Evolutionary conservation across 1,140 invertebrate genomes (phyloP).

Genomic region (Drosophila pectinifera): DNA sequence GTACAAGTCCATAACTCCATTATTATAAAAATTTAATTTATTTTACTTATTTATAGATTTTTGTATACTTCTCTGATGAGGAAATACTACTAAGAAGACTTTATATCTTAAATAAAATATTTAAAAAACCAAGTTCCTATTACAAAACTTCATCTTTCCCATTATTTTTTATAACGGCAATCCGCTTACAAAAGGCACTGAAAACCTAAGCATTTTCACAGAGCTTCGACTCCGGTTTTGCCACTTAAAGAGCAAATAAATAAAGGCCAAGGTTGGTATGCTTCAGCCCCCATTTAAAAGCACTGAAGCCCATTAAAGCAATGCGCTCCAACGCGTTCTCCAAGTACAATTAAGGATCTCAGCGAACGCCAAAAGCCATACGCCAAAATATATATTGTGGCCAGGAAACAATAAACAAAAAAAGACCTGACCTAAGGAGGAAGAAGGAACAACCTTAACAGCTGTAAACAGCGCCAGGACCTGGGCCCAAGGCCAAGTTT

Average conservation of each 20-base stretch:
- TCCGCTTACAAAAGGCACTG: conserved; percentile 51
- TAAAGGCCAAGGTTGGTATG: conserved; percentile 60
- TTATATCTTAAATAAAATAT: too few relatives aligned
- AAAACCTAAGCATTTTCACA: conserved; percentile 12
- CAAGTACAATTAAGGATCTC: conserved; percentile 69
- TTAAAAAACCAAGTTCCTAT: neutral
- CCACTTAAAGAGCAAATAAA: conserved; percentile 61
- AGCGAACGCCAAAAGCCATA: conserved; percentile 64
- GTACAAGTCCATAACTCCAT: too few relatives aligned
- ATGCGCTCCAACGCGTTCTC: conserved; percentile 52
- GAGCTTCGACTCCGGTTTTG: conserved; percentile 7
- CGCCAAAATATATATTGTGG: conserved; percentile 53
- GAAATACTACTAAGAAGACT: too few relatives aligned
- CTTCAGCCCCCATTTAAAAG: conserved; percentile 38
- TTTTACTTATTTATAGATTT: too few relatives aligned
- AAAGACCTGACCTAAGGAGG: conserved; percentile 17
- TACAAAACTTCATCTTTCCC: neutral
- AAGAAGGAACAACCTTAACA: conserved; percentile 29
- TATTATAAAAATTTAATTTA: too few relatives aligned
- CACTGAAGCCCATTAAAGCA: conserved; percentile 60
- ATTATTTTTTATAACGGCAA: conserved; percentile 19
- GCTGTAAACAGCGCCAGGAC: conserved; percentile 16
- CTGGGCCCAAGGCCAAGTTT: conserved; percentile 57
- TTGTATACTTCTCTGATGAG: too few relatives aligned
- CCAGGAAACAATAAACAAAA: conserved; percentile 56